These are phyloP conservation scores for Cartodere bifasciata DNA, from an alignment of 2,888 invertebrate species.

Conservation along the genomic window DNA sequence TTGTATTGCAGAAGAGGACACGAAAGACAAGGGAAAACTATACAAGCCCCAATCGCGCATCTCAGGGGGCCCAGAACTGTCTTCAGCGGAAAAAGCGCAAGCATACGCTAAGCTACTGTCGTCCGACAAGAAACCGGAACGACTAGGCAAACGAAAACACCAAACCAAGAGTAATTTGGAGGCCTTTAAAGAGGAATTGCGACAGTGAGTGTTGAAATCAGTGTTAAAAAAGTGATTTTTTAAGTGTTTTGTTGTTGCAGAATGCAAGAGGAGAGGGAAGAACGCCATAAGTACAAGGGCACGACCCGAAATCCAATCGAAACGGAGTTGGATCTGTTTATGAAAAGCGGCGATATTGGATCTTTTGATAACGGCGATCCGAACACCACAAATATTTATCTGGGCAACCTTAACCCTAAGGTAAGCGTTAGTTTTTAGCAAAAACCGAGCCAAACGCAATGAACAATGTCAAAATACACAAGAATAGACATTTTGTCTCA, in stretches of 20 bases:
- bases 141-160: conserved; percentile 53
- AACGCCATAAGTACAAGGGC: conserved; percentile 84
- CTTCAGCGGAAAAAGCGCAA: conserved; percentile 52
- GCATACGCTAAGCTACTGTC: conserved; percentile 53
- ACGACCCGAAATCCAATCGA: conserved; percentile 41
- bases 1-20: conserved; percentile 61
- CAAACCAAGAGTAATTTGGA: conserved; percentile 92
- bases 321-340: conserved; percentile 33
- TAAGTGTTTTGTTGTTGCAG: conserved; percentile 36
- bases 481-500: too few relatives aligned
- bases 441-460: too few relatives aligned
- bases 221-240: too few relatives aligned
- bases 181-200: conserved; percentile 93
- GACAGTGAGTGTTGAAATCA: conserved; percentile 57
- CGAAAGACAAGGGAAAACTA: conserved; percentile 76
- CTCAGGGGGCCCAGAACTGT: conserved; percentile 38
- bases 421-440: conserved; percentile 39
- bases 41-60: conserved; percentile 82
- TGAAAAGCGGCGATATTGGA: conserved; percentile 45
- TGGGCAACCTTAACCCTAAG: conserved; percentile 95
- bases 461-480: too few relatives aligned
- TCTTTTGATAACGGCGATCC: conserved; percentile 94
- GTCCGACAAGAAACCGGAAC: conserved; percentile 52
- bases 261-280: conserved; percentile 95
- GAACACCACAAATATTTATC: conserved; percentile 93